These are phyloP conservation scores for Nilaparvata lugens DNA, from an alignment of 1,140 invertebrate species.

Conservation along the genomic window DNA sequence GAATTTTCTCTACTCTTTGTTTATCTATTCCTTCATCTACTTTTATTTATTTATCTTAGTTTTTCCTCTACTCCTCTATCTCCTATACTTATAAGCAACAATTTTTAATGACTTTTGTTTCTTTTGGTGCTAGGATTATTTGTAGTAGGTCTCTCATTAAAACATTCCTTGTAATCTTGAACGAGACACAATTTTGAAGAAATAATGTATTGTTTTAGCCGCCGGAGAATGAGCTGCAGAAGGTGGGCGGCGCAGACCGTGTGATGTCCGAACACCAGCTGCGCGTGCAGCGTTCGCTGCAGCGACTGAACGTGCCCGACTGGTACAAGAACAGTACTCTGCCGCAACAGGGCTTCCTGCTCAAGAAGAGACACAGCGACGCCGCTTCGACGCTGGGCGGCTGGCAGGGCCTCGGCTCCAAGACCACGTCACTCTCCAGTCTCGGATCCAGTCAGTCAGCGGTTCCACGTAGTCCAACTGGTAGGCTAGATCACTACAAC, in stretches of 20 bases:
- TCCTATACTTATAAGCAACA: too few relatives aligned
- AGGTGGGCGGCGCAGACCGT: conserved; percentile 54
- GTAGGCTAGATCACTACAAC: conserved; percentile 12
- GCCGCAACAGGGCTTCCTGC: conserved; percentile 41
- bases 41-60: too few relatives aligned
- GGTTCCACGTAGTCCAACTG: conserved; percentile 31
- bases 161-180: too few relatives aligned
- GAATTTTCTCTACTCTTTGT: too few relatives aligned
- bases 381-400: conserved; percentile 42
- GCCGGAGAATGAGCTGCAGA: conserved; percentile 86
- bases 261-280: conserved; percentile 84
- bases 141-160: too few relatives aligned
- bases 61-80: too few relatives aligned
- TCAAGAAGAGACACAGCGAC: conserved; percentile 55
- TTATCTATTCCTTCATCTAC: too few relatives aligned
- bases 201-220: conserved; percentile 50
- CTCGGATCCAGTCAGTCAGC: conserved; percentile 39
- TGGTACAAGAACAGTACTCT: conserved; percentile 83
- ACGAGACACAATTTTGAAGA: too few relatives aligned
- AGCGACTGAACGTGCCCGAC: conserved; percentile 87
- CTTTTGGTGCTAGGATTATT: too few relatives aligned
- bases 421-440: conserved; percentile 66
- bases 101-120: too few relatives aligned
- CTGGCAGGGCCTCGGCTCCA: conserved; percentile 63
- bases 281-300: conserved; percentile 81